phyloP scores from a whole-genome alignment of 2,888 invertebrate species.

The Augochlorella aurata region DNA sequence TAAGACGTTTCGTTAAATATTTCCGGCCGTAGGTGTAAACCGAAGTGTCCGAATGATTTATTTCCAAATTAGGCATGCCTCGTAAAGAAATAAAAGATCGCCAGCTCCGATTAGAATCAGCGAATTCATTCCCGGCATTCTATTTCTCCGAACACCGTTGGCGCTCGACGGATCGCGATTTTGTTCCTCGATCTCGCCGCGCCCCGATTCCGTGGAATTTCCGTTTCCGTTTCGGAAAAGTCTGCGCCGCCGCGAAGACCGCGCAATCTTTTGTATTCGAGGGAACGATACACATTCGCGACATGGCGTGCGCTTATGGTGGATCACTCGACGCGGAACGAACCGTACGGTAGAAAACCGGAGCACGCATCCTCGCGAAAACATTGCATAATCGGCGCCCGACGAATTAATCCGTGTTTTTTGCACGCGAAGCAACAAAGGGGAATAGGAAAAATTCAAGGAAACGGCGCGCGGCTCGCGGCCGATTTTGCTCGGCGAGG shows the following conservation, averaged over 20 bases:
- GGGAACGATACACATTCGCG: constrained; percentile 24
- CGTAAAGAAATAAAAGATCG: neutral
- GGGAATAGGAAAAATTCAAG: neutral
- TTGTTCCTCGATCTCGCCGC: neutral
- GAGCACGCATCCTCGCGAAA: constrained; percentile 46
- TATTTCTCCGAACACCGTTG: neutral
- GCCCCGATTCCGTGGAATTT: neutral
- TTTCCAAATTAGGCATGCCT: neutral
- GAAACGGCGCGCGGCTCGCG: neutral
- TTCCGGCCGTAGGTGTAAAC: neutral
- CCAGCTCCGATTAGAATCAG: neutral
- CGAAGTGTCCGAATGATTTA: neutral
- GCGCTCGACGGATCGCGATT: neutral
- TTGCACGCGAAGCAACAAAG: constrained; percentile 35
- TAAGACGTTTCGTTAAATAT: neutral
- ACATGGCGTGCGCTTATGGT: constrained; percentile 23
- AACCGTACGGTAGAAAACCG: constrained; percentile 33
- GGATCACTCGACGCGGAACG: constrained; percentile 53
- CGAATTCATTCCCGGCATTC: neutral
- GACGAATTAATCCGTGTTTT: constrained; percentile 36
- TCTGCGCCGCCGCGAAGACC: neutral
- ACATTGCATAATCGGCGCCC: constrained; percentile 45
- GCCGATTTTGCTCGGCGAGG: neutral
- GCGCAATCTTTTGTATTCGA: neutral
- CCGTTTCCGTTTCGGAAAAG: neutral